A percentile compares a stretch with the other conserved stretches of the same genome.
Evolutionary conservation across 2,888 invertebrate genomes (phyloP).

Genomic region (Agonopterix arenella): DNA sequence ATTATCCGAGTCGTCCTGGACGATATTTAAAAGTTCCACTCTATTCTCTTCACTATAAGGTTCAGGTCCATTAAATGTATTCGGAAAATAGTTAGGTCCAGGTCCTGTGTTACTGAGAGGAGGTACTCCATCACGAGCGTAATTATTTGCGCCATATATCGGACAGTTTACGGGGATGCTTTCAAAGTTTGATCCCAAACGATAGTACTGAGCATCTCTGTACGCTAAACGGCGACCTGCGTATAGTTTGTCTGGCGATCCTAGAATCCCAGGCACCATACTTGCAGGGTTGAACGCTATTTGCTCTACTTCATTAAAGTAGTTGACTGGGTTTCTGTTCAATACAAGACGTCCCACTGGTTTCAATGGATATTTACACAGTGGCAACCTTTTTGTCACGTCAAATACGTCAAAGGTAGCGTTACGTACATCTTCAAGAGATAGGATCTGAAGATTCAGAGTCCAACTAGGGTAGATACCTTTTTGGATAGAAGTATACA

Average conservation of each 20-base stretch:
- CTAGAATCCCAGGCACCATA: conserved; percentile 92
- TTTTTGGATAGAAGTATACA: conserved; percentile 88
- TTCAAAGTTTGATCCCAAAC: conserved; percentile 93
- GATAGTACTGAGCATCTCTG: conserved; percentile 87
- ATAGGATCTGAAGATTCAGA: conserved; percentile 57
- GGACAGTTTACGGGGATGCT: conserved; percentile 97
- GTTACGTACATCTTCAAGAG: conserved; percentile 80
- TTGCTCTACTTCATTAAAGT: conserved; percentile 95
- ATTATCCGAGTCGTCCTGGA: conserved; percentile 83
- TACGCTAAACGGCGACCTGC: conserved; percentile 90
- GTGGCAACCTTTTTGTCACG: conserved; percentile 90
- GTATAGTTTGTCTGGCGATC: conserved; percentile 90
- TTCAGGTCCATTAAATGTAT: conserved; percentile 92
- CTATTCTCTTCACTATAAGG: conserved; percentile 77
- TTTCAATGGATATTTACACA: conserved; percentile 85
- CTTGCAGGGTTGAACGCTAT: conserved; percentile 91
- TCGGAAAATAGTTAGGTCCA: conserved; percentile 96
- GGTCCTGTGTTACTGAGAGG: conserved; percentile 87
- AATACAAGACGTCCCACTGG: conserved; percentile 89
- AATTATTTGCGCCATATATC: conserved; percentile 75
- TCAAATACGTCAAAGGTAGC: conserved; percentile 92
- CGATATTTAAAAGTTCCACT: conserved; percentile 41
- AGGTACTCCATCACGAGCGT: conserved; percentile 91
- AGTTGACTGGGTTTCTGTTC: conserved; percentile 91
- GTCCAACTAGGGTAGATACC: conserved; percentile 72